phyloP scores from a whole-genome alignment of 2,113 vertebrate genomes.

The Trematomus loennbergii region DNA sequence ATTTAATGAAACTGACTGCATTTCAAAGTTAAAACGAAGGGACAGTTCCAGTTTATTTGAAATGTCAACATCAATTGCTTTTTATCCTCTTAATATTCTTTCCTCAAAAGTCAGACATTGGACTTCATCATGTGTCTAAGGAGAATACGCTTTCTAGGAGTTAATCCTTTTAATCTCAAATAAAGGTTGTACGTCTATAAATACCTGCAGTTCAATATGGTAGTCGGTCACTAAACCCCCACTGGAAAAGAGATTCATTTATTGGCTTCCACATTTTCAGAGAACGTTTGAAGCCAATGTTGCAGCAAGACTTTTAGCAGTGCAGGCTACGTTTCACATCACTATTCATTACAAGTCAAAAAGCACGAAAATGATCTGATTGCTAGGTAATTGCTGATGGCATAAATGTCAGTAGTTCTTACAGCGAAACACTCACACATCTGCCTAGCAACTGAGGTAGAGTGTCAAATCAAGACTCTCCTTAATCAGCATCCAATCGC shows the following conservation, averaged over 20 bases:
- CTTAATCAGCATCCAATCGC: slow-evolving; percentile 29
- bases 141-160: slow-evolving; percentile 30
- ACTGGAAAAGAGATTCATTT: slow-evolving; percentile 29
- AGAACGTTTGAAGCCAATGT: not conserved
- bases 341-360: slow-evolving; percentile 1
- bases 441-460: slow-evolving; percentile 44
- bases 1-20: slow-evolving; percentile 24
- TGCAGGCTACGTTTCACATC: not conserved
- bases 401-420: slow-evolving; percentile 12
- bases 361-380: slow-evolving; percentile 2
- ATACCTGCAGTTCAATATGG: slow-evolving; percentile 47
- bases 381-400: slow-evolving; percentile 13
- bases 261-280: slow-evolving; percentile 17
- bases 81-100: slow-evolving; percentile 15
- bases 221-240: slow-evolving; percentile 30
- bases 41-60: not conserved
- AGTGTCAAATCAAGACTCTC: slow-evolving; percentile 20
- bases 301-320: not conserved
- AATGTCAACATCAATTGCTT: slow-evolving; percentile 2
- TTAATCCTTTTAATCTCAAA: slow-evolving; percentile 47
- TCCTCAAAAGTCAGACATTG: slow-evolving; percentile 12
- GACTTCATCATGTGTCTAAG: slow-evolving; percentile 13
- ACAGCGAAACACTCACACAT: slow-evolving; percentile 15
- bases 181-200: slow-evolving; percentile 45
- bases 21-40: not conserved